phyloP scores from a whole-genome alignment of 2,888 invertebrate genomes.

The Calameuta filiformis region DNA sequence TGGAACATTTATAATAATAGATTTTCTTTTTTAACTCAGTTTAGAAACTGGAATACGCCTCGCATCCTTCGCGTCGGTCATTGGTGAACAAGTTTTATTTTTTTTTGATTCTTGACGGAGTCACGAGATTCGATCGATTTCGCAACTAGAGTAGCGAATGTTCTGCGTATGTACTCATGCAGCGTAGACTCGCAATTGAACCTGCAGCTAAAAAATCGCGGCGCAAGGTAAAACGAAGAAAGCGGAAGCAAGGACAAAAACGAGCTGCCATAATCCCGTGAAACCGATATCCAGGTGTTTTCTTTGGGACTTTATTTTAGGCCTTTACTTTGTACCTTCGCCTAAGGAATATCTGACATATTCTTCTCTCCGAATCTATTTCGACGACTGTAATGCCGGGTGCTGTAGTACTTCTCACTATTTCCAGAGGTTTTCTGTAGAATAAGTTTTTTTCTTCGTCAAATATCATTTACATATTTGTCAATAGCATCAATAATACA shows the following conservation, averaged over 20 bases:
- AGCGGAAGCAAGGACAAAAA: conserved; percentile 20
- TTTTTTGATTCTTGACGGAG: neutral
- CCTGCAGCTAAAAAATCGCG: conserved; percentile 2
- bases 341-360: neutral
- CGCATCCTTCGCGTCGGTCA: neutral
- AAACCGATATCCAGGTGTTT: neutral
- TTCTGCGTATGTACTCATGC: neutral
- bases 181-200: neutral
- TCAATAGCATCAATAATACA: neutral
- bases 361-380: neutral
- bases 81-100: neutral
- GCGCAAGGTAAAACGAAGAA: conserved; percentile 13
- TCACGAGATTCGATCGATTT: neutral
- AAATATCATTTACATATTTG: neutral
- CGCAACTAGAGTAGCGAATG: neutral
- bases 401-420: too few relatives aligned
- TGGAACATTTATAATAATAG: too few relatives aligned
- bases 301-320: neutral
- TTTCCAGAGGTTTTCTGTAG: neutral
- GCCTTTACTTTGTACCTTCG: neutral
- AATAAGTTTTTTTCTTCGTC: too few relatives aligned
- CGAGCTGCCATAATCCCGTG: neutral
- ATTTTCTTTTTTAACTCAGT: neutral
- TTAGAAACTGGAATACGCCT: neutral
- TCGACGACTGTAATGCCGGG: neutral